A percentile compares a stretch with the other conserved stretches of the same genome.
Evolutionary conservation across 2,113 vertebrate genomes (phyloP).

Genomic region (Rhea americana): DNA sequence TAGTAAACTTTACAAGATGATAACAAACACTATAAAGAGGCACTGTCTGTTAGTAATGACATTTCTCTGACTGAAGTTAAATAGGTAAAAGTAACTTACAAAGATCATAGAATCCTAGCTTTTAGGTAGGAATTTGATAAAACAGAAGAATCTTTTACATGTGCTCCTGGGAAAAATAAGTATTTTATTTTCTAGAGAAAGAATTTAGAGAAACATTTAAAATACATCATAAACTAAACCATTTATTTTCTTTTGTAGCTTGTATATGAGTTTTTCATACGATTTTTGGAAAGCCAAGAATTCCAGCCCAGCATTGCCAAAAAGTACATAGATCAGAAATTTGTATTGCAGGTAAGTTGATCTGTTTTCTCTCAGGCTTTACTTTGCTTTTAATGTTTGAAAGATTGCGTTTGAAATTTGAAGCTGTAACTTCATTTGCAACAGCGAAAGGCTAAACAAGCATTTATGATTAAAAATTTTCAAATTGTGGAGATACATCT

Average conservation of each 20-base stretch:
- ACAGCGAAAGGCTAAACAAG: neutral
- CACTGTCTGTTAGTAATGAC: neutral
- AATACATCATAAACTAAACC: neutral
- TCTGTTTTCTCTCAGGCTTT: conserved; percentile 1
- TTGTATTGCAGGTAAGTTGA: conserved; percentile 96
- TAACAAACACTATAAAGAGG: conserved; percentile 12
- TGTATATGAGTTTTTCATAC: conserved; percentile 99
- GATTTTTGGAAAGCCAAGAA: conserved; percentile 99
- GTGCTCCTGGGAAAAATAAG: neutral
- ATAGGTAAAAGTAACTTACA: conserved; percentile 35
- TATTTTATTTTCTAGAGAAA: neutral
- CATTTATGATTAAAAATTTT: neutral
- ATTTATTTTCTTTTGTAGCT: conserved; percentile 79
- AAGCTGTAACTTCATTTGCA: neutral
- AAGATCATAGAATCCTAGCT: conserved; percentile 6
- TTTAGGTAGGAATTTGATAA: neutral
- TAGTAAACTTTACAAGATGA: conserved; percentile 19
- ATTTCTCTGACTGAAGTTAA: conserved; percentile 25
- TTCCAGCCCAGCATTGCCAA: conserved; percentile 99
- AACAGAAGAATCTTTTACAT: neutral
- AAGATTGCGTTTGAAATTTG: neutral
- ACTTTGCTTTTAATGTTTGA: neutral
- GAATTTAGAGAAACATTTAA: neutral
- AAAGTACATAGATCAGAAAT: conserved; percentile 99
- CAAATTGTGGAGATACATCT: rapidly evolving